Evolutionary conservation across 2,113 vertebrate species (phyloP), one percentile per base, ranked within the genome.

Genomic region (Neofelis nebulosa): DNA sequence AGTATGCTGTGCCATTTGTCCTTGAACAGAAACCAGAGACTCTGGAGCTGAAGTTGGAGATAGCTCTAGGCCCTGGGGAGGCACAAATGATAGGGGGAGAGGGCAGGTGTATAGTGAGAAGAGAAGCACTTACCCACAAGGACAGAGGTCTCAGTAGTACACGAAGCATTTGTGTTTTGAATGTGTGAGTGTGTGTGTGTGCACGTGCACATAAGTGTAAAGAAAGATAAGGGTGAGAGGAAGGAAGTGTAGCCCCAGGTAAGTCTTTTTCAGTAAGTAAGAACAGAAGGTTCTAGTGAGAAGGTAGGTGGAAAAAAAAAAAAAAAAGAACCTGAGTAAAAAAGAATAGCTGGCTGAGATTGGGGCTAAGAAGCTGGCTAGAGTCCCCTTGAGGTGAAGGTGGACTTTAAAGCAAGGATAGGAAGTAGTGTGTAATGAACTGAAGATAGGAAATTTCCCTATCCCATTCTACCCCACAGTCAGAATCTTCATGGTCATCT

Each of bases 21-120:
- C n/a, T 94, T 23, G 7, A 29, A 41, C 3, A 89, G 52, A 89
- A 86, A 45, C 33, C 79, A 92, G 74, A 61, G 73, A 45, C 61
- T 79, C 27, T 94, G 95, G 52, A 95, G 73, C 33, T 95, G 15
- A 96, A 91, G 89, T 89, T 94, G 89, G 96, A 91, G 65, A 63
- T n/a, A n/a, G 38, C 48, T 89, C 65, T 82, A 95, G 87, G 55
- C 23, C 78, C 68, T 94, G 41, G 69, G 29, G 48, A 97, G 8
- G 21, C 41, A 80, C 80, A 80, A 94, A 57, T 61, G 52, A 74
- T 31, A 94, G 45, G 7, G 45, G 31, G 80, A 74, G 13, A 79
- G 2, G n/a, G 11, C 4, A 89, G 66, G 18, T 6, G 31, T 29
- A 29, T 18, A 50, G 5, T 57, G 52, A 86, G 41, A 86, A 93